Base-by-base conservation (phyloP, 1,140 invertebrate species). In the Aphelenchoides besseyi region DNA sequence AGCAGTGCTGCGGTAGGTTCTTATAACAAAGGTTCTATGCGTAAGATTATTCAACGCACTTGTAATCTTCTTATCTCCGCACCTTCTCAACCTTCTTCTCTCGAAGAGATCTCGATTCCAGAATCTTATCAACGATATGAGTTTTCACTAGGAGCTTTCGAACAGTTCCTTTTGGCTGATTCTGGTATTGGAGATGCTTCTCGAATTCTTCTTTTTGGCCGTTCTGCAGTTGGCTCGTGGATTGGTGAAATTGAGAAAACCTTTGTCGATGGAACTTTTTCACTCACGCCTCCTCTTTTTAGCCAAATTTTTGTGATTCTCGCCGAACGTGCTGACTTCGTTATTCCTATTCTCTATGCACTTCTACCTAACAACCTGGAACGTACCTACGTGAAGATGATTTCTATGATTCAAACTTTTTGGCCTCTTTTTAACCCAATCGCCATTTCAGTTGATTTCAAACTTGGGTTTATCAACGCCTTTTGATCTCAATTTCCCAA, bases 201-300 rank as follows among this genome's bases (percentile, higher is more conserved):
- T 8, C 55, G 55, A 28, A 59, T 59, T 59, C 5, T 59, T 5
- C 5, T 59, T 33, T 59, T 59, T 33, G 55, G 55, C 5, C 5
- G 18, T 8, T 23, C 5, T 8, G 16, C 5, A 5, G 5, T 8
- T 12, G 5, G 16, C 5, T 5, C 5, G 5, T 59, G 55, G 55
- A 8, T 18, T 5, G 5, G 23, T 8, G 5, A 33, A 33, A 23
- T 59, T 28, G 55, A 18, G 18, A 5, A 18, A 8, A 5, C 23
- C 92, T 72, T 61, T 33, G 53, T 71, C 23, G 68, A 72, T 64
- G 68, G 68, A 18, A 71, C 69, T 32, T 72, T 71, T 35, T 32
- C 29, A 28, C 28, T 71, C 30, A 30, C 26, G 5, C 71, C 53
- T 28, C 3, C 35, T 1, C 52, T 33, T 32, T 72, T 72, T 55